These are phyloP conservation scores for Drosophila anceps DNA, from an alignment of 2,888 invertebrate species.

Conservation along the genomic window DNA sequence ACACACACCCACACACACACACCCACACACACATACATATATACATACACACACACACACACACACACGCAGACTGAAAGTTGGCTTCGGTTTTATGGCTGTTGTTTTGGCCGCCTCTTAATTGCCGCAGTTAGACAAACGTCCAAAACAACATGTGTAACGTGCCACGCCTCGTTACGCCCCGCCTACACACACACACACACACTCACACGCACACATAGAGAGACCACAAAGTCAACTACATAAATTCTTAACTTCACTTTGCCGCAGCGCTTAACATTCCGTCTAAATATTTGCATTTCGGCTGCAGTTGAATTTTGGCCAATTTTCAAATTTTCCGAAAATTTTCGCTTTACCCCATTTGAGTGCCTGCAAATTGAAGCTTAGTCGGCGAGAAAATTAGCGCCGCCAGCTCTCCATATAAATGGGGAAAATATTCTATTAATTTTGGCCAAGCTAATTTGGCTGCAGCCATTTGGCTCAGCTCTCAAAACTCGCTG, in stretches of 20 bases:
- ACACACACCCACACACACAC: constrained; percentile 12
- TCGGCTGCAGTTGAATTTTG: constrained; percentile 48
- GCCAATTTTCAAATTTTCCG: constrained; percentile 35
- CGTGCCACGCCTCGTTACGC: constrained; percentile 35
- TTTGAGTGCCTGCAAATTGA: constrained; percentile 8
- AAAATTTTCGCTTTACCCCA: constrained; percentile 1
- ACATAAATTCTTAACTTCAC: constrained; percentile 59
- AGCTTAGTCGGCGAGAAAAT: constrained; percentile 10
- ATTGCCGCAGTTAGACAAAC: constrained; percentile 73
- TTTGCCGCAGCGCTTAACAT: constrained; percentile 19
- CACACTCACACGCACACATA: constrained; percentile 1
- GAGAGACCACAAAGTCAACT: constrained; percentile 39
- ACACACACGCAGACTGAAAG: constrained; percentile 15
- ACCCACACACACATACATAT: constrained; percentile 15
- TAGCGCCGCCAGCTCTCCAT: constrained; percentile 24
- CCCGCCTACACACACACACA: constrained; percentile 3
- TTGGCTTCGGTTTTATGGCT: constrained; percentile 61
- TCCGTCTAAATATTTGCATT: constrained; percentile 63
- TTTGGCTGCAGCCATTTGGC: constrained; percentile 30
- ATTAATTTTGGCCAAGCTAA: constrained; percentile 68
- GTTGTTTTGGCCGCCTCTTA: constrained; percentile 61
- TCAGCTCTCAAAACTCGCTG: constrained; percentile 1
- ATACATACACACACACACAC: constrained; percentile 15
- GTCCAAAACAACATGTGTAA: constrained; percentile 56
- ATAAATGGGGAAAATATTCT: constrained; percentile 41